These are phyloP conservation scores for Benthosema pterotum DNA, from an alignment of 2,797 vertebrate species.

Conservation along the genomic window DNA sequence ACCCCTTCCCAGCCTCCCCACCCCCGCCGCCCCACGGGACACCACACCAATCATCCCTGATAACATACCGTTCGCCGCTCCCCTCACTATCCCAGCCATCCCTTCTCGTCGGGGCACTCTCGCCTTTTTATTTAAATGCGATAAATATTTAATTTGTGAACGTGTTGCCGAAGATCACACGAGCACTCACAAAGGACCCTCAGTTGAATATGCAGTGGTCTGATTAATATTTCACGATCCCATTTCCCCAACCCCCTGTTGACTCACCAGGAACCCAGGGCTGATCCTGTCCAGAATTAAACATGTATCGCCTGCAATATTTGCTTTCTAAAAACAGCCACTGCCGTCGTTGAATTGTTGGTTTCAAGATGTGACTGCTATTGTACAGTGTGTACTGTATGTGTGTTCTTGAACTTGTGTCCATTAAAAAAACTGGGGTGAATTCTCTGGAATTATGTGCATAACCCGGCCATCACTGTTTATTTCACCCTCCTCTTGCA, in stretches of 20 bases:
- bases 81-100: constrained; percentile 26
- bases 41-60: constrained; percentile 67
- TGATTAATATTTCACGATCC: constrained; percentile 85
- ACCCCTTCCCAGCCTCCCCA: background rate
- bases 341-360: constrained; percentile 34
- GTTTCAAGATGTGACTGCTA: constrained; percentile 40
- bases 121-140: constrained; percentile 82
- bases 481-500: background rate
- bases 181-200: constrained; percentile 81
- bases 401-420: constrained; percentile 34
- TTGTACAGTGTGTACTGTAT: background rate
- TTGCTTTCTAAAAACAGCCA: constrained; percentile 72
- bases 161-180: constrained; percentile 84
- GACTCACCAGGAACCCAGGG: constrained; percentile 76
- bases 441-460: constrained; percentile 39
- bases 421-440: constrained; percentile 31
- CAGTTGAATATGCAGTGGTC: constrained; percentile 81
- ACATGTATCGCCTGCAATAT: constrained; percentile 79
- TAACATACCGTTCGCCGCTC: constrained; percentile 47
- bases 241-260: constrained; percentile 76
- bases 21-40: constrained; percentile 50
- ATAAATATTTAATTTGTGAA: constrained; percentile 86
- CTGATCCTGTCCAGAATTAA: constrained; percentile 79
- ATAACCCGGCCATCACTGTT: background rate
- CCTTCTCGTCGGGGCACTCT: constrained; percentile 36